These are phyloP conservation scores for Serranochromis macrocephalus DNA, from an alignment of 2,113 vertebrate genomes.

Conservation along the genomic window DNA sequence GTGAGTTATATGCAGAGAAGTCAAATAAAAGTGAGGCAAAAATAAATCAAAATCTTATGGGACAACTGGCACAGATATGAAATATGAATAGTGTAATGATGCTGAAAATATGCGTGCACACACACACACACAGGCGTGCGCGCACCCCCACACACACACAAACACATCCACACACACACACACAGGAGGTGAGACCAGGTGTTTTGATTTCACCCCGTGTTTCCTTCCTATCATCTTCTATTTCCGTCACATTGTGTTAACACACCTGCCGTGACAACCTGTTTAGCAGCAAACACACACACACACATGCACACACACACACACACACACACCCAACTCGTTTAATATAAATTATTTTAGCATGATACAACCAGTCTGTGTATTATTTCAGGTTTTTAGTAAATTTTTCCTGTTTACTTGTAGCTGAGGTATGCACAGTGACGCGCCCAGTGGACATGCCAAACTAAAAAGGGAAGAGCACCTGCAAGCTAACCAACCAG, in stretches of 20 bases:
- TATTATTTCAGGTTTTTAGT: not conserved
- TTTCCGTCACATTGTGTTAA: not conserved
- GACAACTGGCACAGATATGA: not conserved
- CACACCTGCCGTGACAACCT: not conserved
- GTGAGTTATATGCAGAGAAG: not conserved
- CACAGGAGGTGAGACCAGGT: not conserved
- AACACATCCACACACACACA: not conserved
- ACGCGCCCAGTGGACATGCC: not conserved
- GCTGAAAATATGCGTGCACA: not conserved
- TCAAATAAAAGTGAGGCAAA: not conserved
- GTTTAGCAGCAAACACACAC: not conserved
- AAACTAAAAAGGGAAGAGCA: not conserved
- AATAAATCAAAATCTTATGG: not conserved
- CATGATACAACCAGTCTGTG: not conserved
- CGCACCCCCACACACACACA: not conserved
- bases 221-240: not conserved
- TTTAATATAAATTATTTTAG: not conserved
- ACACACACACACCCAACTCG: accelerated
- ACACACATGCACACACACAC: not conserved
- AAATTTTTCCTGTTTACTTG: not conserved
- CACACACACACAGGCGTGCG: accelerated
- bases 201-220: not conserved
- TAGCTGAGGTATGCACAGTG: not conserved
- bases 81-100: not conserved
- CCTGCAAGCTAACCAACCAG: not conserved